Percentiles rank a stretch among this genome's conserved stretches.
phyloP scores from a whole-genome alignment of 2,113 vertebrate genomes.

The Oncorhynchus gorbuscha region DNA sequence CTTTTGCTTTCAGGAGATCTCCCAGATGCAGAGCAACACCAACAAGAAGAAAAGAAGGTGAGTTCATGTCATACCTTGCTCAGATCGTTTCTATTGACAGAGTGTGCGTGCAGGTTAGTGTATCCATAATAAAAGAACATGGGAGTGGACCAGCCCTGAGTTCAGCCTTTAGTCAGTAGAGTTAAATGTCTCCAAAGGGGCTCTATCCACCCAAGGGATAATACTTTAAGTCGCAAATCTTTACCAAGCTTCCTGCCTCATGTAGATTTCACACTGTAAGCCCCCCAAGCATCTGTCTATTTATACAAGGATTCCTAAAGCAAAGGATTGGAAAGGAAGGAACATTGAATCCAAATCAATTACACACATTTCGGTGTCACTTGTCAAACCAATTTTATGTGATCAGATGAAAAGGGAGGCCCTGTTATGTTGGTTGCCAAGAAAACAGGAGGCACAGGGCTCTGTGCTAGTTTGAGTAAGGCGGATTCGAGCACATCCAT shows the following conservation, averaged over 20 bases:
- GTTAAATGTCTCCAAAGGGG: conserved; percentile 43
- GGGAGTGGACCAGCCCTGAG: conserved; percentile 32
- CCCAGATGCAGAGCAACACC: conserved; percentile 44
- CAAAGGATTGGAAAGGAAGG: neutral
- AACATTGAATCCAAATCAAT: neutral
- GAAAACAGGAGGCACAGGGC: conserved; percentile 55
- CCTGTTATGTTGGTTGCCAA: conserved; percentile 13
- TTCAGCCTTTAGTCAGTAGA: neutral
- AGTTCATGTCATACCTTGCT: conserved; percentile 13
- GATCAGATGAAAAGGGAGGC: neutral
- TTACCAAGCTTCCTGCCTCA: conserved; percentile 9
- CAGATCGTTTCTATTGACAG: neutral
- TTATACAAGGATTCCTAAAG: neutral
- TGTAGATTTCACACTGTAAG: conserved; percentile 8
- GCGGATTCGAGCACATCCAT: conserved; percentile 51
- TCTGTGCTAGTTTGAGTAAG: conserved; percentile 54
- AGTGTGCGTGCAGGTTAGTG: conserved; percentile 9
- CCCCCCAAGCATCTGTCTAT: conserved; percentile 15
- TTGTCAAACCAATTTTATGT: neutral
- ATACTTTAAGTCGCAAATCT: conserved; percentile 52
- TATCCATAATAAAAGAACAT: conserved; percentile 10
- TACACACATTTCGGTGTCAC: neutral
- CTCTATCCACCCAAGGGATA: conserved; percentile 47
- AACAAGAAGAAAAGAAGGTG: conserved; percentile 71
- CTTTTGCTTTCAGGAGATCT: conserved; percentile 60